Conservation (phyloP, 2,113 vertebrate species). For the Phainopepla nitens region DNA sequence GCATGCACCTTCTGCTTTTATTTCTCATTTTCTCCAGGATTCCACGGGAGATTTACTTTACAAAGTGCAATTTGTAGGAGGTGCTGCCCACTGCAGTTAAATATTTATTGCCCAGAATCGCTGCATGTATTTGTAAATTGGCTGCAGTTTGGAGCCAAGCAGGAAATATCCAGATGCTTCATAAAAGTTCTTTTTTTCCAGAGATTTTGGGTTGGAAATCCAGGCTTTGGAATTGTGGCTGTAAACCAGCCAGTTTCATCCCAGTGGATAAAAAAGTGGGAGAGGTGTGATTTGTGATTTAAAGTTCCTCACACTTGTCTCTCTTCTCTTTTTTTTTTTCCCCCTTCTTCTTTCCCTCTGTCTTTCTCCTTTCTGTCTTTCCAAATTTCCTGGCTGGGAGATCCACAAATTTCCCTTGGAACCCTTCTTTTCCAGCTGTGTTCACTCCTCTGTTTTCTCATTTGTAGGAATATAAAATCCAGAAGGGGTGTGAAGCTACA, state of each 20-base stretch:
- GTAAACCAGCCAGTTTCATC: background rate
- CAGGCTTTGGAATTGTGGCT: background rate
- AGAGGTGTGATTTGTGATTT: background rate
- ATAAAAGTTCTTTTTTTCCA: background rate
- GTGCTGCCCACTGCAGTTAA: background rate
- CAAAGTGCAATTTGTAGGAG: background rate
- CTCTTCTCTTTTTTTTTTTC: background rate
- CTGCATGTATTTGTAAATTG: background rate
- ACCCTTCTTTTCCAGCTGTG: background rate
- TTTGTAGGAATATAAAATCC: accelerated
- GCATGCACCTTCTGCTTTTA: background rate
- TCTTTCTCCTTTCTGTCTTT: background rate
- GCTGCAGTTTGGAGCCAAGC: background rate
- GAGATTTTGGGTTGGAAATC: background rate
- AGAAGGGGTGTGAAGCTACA: accelerated
- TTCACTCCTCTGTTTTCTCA: background rate
- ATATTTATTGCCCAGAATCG: background rate
- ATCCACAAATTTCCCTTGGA: background rate
- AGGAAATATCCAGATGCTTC: background rate
- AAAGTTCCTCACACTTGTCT: background rate
- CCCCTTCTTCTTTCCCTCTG: no score
- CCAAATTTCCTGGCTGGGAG: background rate
- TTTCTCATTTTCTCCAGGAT: background rate
- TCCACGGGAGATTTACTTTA: background rate
- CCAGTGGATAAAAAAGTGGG: background rate